phyloP scores from a whole-genome alignment of 2,888 invertebrate species.

The Rotaria macrura region DNA sequence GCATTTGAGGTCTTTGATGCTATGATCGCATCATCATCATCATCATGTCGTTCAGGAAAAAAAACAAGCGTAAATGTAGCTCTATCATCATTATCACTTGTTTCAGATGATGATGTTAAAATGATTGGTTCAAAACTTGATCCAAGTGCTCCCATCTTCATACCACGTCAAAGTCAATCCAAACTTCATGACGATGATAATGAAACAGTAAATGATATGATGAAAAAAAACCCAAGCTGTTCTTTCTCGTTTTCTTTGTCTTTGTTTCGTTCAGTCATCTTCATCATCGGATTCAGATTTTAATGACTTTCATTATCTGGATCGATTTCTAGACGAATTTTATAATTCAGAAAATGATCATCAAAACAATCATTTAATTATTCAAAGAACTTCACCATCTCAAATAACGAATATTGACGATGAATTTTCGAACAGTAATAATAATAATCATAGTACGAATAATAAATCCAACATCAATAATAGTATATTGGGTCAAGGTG shows the following conservation, averaged over 20 bases:
- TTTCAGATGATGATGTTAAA: neutral
- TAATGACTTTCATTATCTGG: conserved; percentile 3
- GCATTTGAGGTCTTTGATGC: neutral
- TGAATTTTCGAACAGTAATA: neutral
- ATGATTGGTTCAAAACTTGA: neutral
- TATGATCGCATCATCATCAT: neutral
- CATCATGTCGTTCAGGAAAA: neutral
- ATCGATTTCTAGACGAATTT: conserved; percentile 1
- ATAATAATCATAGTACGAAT: neutral
- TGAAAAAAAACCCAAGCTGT: too few species aligned
- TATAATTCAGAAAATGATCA: neutral
- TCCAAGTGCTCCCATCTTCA: neutral
- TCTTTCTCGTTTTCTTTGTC: neutral
- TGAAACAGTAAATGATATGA: neutral
- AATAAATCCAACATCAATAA: neutral
- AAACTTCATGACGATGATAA: neutral
- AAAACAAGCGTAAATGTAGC: neutral
- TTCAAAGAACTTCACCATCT: neutral
- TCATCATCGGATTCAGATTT: neutral
- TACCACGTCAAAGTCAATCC: neutral
- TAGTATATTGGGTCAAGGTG: neutral
- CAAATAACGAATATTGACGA: neutral
- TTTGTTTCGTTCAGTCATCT: neutral
- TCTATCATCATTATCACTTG: neutral
- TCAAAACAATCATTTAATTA: neutral